Percentiles rank a stretch among this genome's conserved stretches.
These are phyloP conservation scores for Lithophane semibrunnea DNA, from an alignment of 2,888 invertebrate species.

Conservation along the genomic window DNA sequence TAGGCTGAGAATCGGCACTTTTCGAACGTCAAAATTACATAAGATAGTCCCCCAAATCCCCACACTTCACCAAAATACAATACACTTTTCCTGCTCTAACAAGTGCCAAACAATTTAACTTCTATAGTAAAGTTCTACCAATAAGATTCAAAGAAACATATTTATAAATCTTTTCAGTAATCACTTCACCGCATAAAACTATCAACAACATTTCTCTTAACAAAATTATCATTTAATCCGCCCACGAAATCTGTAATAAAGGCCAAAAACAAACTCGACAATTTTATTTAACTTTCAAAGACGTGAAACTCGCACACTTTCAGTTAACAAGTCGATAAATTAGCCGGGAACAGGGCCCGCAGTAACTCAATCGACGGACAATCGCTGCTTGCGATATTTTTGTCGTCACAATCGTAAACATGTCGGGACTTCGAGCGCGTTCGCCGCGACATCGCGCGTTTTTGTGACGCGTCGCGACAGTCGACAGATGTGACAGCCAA, in stretches of 20 bases:
- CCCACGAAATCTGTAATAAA: constrained; percentile 53
- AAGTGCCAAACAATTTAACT: constrained; percentile 1
- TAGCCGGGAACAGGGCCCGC: constrained; percentile 74
- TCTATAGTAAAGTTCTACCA: constrained; percentile 2
- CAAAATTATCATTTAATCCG: constrained; percentile 48
- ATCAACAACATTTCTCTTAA: constrained; percentile 40
- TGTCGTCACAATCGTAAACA: constrained; percentile 85
- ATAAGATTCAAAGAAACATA: constrained; percentile 11
- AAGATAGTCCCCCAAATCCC: too few relatives aligned
- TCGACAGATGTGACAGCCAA: constrained; percentile 71
- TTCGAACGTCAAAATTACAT: too few relatives aligned
- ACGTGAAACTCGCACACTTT: constrained; percentile 55
- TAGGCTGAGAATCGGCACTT: too few relatives aligned
- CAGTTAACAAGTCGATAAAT: constrained; percentile 81
- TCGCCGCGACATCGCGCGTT: constrained; percentile 69
- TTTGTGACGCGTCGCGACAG: constrained; percentile 68
- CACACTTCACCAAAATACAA: neutral
- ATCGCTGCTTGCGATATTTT: constrained; percentile 82
- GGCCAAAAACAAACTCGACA: constrained; percentile 60
- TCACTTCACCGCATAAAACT: constrained; percentile 35
- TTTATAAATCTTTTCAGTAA: constrained; percentile 33
- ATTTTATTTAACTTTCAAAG: constrained; percentile 53
- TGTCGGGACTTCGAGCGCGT: constrained; percentile 74
- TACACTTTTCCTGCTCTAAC: neutral
- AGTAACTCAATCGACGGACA: constrained; percentile 83